Conservation (phyloP, 2,797 vertebrate genomes). For the Molothrus aeneus region DNA sequence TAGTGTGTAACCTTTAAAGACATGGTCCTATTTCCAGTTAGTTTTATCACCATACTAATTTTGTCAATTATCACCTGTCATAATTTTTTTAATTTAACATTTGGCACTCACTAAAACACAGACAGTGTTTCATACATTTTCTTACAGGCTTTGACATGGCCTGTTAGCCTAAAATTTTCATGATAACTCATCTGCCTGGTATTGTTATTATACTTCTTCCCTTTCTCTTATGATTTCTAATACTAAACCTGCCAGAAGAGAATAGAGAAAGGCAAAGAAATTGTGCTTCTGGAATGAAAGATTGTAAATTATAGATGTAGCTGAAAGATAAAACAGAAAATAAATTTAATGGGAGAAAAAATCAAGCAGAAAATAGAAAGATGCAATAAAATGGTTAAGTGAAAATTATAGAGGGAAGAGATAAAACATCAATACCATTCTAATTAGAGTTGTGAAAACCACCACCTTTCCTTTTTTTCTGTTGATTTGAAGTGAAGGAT, state of each 20-base stretch:
- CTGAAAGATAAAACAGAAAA: constrained; percentile 26
- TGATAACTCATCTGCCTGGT: neutral
- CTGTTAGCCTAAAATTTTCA: neutral
- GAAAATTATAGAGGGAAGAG: neutral
- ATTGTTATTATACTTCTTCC: neutral
- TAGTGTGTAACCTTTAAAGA: neutral
- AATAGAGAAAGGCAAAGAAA: neutral
- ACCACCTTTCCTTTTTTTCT: neutral
- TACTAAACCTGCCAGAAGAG: neutral
- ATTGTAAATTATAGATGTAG: neutral
- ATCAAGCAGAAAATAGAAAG: neutral
- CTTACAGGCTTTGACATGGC: neutral
- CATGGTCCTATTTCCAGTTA: neutral
- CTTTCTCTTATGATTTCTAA: constrained; percentile 10
- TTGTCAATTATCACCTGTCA: neutral
- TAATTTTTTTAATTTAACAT: neutral
- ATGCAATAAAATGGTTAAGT: neutral
- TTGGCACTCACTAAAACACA: constrained; percentile 10
- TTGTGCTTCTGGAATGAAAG: neutral
- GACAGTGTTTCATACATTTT: neutral
- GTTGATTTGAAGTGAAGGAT: neutral
- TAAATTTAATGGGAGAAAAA: neutral
- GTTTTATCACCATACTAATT: neutral
- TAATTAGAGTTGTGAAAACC: neutral
- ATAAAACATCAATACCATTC: neutral